phyloP scores from a whole-genome alignment of 2,888 invertebrate species.

The Protodeltote pygarga region DNA sequence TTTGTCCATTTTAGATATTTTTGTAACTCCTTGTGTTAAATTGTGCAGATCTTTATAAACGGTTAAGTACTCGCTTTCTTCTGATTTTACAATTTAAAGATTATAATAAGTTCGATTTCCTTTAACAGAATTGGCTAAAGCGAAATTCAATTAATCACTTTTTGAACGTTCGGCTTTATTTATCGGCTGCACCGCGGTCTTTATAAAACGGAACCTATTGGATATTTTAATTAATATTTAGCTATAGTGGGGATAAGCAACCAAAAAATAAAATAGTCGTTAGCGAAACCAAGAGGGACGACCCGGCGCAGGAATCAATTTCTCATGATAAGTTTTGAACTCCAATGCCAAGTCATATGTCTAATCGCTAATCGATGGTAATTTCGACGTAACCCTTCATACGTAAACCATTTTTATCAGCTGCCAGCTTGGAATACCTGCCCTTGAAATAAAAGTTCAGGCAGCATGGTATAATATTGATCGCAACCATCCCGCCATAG shows the following conservation, averaged over 20 bases:
- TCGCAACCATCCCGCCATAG: constrained; percentile 59
- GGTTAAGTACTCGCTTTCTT: constrained; percentile 1
- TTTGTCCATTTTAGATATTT: constrained; percentile 17
- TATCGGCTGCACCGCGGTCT: constrained; percentile 1
- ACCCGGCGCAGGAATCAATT: constrained; percentile 7
- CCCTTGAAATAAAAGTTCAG: constrained; percentile 65
- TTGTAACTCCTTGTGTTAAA: neutral
- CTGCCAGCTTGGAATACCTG: constrained; percentile 38
- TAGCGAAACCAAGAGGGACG: no score
- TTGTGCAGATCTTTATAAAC: constrained; percentile 1
- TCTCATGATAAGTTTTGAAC: neutral
- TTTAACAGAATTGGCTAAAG: constrained; percentile 6
- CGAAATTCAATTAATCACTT: constrained; percentile 8
- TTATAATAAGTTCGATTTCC: constrained; percentile 16
- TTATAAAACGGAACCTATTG: constrained; percentile 1
- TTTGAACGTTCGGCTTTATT: constrained; percentile 15
- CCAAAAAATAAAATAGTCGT: no score
- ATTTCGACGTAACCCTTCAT: constrained; percentile 21
- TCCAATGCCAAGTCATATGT: constrained; percentile 3
- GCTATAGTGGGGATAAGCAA: no score
- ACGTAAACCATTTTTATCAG: constrained; percentile 40
- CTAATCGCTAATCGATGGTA: constrained; percentile 22
- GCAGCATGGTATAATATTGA: constrained; percentile 63
- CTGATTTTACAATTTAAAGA: constrained; percentile 1
- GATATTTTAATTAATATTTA: constrained; percentile 1